Percentiles rank a stretch among this genome's conserved stretches.
Conservation (phyloP, 2,113 vertebrate genomes). For the Cheilinus undulatus region DNA sequence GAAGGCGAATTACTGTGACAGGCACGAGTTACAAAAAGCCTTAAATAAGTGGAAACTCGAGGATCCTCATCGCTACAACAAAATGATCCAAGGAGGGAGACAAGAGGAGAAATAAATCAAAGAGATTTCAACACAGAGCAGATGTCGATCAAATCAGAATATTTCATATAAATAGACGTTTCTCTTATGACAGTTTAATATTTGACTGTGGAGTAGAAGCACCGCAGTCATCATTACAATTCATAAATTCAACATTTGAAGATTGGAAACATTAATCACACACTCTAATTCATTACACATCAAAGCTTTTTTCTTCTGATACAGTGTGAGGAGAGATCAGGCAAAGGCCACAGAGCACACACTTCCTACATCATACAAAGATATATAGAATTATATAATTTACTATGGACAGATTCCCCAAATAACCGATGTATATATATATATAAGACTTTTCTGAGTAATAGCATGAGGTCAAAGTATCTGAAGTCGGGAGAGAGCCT, state of each 20-base stretch:
- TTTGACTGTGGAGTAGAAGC: constrained; percentile 12
- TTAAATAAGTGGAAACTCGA: constrained; percentile 69
- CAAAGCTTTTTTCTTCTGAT: constrained; percentile 59
- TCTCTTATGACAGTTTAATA: constrained; percentile 44
- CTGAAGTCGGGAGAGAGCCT: constrained; percentile 20
- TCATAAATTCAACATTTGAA: constrained; percentile 56
- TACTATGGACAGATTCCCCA: constrained; percentile 56
- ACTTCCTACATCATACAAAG: constrained; percentile 68
- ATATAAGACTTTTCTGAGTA: constrained; percentile 49
- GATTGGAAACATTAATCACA: constrained; percentile 50
- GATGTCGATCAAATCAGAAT: constrained; percentile 57
- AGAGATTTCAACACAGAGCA: constrained; percentile 55
- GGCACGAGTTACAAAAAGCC: constrained; percentile 78
- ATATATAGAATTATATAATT: constrained; percentile 60
- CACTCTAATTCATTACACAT: constrained; percentile 60
- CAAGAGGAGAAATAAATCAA: constrained; percentile 15
- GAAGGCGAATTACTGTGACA: constrained; percentile 82
- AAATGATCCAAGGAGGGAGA: constrained; percentile 33
- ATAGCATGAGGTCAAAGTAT: constrained; percentile 60
- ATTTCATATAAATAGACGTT: constrained; percentile 69
- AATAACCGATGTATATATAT: constrained; percentile 22
- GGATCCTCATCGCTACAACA: constrained; percentile 65
- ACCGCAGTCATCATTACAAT: constrained; percentile 31
- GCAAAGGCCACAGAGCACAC: constrained; percentile 71
- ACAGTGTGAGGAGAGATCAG: constrained; percentile 58